phyloP scores from a whole-genome alignment of 1,140 invertebrate species.

The Harlomillsia oculata region DNA sequence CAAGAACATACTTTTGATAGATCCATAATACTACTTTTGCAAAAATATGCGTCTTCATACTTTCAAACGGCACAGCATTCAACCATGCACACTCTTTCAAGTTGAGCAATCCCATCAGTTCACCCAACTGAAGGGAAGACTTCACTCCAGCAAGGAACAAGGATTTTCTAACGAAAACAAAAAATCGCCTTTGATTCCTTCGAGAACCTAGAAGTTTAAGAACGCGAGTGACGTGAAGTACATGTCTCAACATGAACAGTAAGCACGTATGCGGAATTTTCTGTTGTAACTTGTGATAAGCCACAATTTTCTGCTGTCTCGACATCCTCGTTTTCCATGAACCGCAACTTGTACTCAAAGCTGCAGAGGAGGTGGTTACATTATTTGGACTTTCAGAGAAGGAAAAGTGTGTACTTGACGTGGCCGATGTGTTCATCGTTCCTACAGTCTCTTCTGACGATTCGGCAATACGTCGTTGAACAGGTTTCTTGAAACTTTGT shows the following conservation, averaged over 20 bases:
- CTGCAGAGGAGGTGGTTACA: background rate
- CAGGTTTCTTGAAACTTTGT: too few relatives aligned
- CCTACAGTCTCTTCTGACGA: too few relatives aligned
- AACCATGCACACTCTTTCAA: background rate
- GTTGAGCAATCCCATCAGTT: conserved; percentile 7
- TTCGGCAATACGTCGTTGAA: too few relatives aligned
- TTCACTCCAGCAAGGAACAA: conserved; percentile 13
- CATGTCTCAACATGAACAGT: conserved; percentile 10
- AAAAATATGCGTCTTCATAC: background rate
- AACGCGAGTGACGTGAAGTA: conserved; percentile 4
- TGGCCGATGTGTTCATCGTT: background rate
- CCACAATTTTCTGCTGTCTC: background rate
- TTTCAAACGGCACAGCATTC: background rate
- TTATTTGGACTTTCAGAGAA: background rate
- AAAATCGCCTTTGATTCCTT: conserved; percentile 14
- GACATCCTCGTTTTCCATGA: too few relatives aligned
- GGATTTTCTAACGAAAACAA: conserved; percentile 20
- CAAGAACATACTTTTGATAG: conserved; percentile 7
- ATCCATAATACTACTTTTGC: conserved; percentile 18
- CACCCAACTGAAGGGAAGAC: conserved; percentile 7
- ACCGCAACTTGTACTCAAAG: background rate
- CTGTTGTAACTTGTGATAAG: background rate
- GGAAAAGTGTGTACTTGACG: background rate
- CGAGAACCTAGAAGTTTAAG: conserved; percentile 10
- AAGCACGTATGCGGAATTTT: conserved; percentile 5